phyloP scores from a whole-genome alignment of 2,113 vertebrate genomes.

The Fulica atra region DNA sequence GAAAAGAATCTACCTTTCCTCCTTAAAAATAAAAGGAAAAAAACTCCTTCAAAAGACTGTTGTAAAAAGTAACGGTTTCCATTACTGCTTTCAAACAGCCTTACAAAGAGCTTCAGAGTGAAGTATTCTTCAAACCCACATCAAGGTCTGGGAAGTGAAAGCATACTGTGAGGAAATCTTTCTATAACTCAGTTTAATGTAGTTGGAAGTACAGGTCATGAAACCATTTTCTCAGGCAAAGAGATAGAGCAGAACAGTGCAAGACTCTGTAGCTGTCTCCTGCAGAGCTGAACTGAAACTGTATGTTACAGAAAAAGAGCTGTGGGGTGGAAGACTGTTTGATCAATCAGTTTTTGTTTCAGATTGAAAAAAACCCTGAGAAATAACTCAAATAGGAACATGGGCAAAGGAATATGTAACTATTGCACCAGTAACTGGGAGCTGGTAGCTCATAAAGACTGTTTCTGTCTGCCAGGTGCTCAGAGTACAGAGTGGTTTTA shows the following conservation, averaged over 20 bases:
- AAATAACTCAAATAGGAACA: neutral
- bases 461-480: no score
- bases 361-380: neutral
- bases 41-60: neutral
- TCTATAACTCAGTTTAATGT: neutral
- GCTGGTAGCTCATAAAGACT: neutral
- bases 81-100: neutral
- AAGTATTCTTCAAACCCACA: neutral
- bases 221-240: neutral
- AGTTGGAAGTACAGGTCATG: neutral
- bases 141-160: neutral
- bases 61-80: neutral
- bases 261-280: neutral
- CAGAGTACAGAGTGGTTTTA: no score
- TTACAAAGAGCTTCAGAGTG: neutral
- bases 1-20: neutral
- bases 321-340: neutral
- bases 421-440: no score
- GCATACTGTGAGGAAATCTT: neutral
- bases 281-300: neutral
- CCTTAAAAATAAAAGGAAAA: neutral
- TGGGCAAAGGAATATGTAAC: neutral
- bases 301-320: rapidly evolving
- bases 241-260: neutral
- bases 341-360: neutral